Evolutionary conservation across 2,888 invertebrate genomes (phyloP), one percentile per base, ranked within the genome.

Genomic region (Thysanoteuthis rhombus): DNA sequence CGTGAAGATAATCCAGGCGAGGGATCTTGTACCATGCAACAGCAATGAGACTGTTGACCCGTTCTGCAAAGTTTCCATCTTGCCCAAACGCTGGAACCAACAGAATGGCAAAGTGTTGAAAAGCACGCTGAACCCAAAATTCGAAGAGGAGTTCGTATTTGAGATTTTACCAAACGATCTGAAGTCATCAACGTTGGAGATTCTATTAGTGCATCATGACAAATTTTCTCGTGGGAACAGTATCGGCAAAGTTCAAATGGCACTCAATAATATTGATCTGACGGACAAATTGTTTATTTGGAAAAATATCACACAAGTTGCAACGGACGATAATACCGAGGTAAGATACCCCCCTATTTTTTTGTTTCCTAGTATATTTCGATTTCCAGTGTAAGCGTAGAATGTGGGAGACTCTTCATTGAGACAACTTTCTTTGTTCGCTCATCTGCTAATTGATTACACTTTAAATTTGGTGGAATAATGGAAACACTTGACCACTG

Each of bases 11-110:
- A 97, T 98, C 93, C 98, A 98, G 97, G 98, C 98, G 94, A 97
- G 98, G n/a, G 96, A 96, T 94, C 95, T 97, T 40, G 95, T 95
- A 94, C 95, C 96, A 0, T 95, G 96, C 39, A 96, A 96, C 94
- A 95, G 96, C 94, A 96, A 95, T 93, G 96, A 96, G 36, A 96
- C 96, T 0, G 96, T 96, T 32, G 96, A 98, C 97, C 98, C 98
- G 0, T 98, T 98, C 96, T 98, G 98, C 58, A 98, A 98, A 96
- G 99, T 99, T 1, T 99, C 99, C 97, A 99, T 99, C 98, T 98
- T 99, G 97, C 99, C 99, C 95, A 95, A 95, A 38, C 94, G 95
- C 90, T 94, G 95, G 92, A 91, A 94, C 8, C 95, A 96, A 52
- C 95, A 96, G 6, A 96, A 96, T 94, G 96, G 96, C 93, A 96